These are phyloP conservation scores for Chiloscyllium plagiosum DNA, from an alignment of 2,113 vertebrate genomes.

Conservation along the genomic window DNA sequence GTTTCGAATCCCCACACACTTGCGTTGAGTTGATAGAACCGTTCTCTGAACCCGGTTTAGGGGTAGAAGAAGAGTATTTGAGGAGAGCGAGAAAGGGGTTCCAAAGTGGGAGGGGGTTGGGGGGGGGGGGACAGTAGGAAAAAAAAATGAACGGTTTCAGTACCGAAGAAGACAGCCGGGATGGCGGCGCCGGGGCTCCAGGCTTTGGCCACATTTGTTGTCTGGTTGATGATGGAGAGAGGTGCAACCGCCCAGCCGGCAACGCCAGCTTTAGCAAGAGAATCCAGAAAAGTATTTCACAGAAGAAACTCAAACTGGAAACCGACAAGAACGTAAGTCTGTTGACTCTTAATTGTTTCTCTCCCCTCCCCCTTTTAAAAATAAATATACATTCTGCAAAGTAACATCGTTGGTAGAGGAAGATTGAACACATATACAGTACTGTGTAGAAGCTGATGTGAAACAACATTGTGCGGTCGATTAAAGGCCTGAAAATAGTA, in stretches of 20 bases:
- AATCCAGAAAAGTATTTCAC: constrained; percentile 88
- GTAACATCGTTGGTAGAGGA: background rate
- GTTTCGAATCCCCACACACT: background rate
- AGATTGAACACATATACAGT: background rate
- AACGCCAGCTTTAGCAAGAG: constrained; percentile 95
- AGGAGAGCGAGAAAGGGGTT: background rate
- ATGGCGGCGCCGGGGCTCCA: constrained; percentile 72
- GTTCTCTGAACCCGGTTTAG: background rate
- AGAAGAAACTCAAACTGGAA: constrained; percentile 89
- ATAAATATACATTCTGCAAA: background rate
- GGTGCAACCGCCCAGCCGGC: constrained; percentile 84
- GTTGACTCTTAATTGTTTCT: background rate
- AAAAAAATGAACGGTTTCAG: constrained; percentile 87
- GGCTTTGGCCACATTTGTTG: constrained; percentile 93
- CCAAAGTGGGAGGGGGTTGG: background rate
- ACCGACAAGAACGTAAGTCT: constrained; percentile 90
- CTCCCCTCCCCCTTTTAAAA: background rate
- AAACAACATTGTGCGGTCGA: background rate
- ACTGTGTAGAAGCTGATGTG: background rate
- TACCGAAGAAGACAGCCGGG: constrained; percentile 92
- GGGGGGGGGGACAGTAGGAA: too few species aligned
- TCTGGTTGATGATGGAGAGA: constrained; percentile 89
- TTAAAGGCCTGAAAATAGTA: constrained; percentile 11
- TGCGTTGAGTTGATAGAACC: background rate
- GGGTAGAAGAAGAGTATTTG: background rate